phyloP scores from a whole-genome alignment of 2,113 vertebrate genomes.

The Piliocolobus tephrosceles region DNA sequence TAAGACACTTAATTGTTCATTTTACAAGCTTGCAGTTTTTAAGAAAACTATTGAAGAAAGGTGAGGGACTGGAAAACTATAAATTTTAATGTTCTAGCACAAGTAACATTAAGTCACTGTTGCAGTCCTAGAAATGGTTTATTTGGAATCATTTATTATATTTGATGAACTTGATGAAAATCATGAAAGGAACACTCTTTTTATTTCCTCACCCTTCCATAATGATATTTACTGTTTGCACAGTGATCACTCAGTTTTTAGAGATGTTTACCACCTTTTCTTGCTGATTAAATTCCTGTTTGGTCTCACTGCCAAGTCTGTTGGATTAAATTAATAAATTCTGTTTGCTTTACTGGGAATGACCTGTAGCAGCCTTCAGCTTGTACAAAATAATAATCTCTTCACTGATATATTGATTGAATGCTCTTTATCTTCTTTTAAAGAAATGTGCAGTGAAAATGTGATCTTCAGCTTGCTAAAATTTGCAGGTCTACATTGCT shows the following conservation, averaged over 20 bases:
- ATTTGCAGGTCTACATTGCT: conserved; percentile 74
- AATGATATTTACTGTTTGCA: conserved; percentile 83
- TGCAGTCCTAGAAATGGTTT: background rate
- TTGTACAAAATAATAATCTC: conserved; percentile 88
- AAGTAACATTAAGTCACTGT: conserved; percentile 57
- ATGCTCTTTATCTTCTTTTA: conserved; percentile 81
- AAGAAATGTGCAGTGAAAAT: conserved; percentile 79
- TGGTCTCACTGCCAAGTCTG: conserved; percentile 83
- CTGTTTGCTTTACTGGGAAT: conserved; percentile 83
- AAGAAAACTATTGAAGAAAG: conserved; percentile 58
- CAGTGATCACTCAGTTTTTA: conserved; percentile 84
- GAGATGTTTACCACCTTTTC: conserved; percentile 80
- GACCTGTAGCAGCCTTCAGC: conserved; percentile 83
- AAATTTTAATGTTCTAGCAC: conserved; percentile 49
- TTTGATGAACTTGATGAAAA: conserved; percentile 82
- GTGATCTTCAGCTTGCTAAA: conserved; percentile 71
- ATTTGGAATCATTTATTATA: conserved; percentile 83
- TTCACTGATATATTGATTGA: conserved; percentile 87
- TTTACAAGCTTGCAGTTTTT: conserved; percentile 55
- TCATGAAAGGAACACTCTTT: conserved; percentile 61
- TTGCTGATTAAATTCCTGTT: conserved; percentile 86
- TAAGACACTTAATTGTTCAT: conserved; percentile 13
- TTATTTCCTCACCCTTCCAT: conserved; percentile 67
- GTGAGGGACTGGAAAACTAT: conserved; percentile 11
- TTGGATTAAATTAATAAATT: conserved; percentile 87